These are phyloP conservation scores for Bothrops jararaca DNA, from an alignment of 2,113 vertebrate genomes.

Conservation along the genomic window DNA sequence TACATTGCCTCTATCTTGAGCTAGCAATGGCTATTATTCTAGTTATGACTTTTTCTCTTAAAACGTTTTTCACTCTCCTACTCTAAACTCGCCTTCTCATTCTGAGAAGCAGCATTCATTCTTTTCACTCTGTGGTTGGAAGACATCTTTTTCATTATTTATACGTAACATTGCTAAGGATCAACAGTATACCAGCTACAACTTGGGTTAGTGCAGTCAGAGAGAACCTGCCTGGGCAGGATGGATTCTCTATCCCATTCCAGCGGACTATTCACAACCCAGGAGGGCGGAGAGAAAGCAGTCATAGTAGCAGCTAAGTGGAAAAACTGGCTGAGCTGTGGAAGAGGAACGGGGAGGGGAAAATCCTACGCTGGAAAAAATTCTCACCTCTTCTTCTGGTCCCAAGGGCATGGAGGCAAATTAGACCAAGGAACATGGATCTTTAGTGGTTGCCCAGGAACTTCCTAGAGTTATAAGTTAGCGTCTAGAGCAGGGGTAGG, in stretches of 20 bases:
- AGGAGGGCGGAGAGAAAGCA: constrained; percentile 51
- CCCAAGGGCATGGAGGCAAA: not conserved
- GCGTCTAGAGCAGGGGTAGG: too few species aligned
- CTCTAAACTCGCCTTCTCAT: not conserved
- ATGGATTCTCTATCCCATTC: constrained; percentile 57
- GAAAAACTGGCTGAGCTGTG: constrained; percentile 62
- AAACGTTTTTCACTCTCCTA: not conserved
- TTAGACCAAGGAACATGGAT: not conserved
- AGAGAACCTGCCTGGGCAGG: constrained; percentile 51
- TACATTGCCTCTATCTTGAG: not conserved
- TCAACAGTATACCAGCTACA: constrained; percentile 49
- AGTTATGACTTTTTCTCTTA: not conserved
- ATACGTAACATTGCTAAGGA: constrained; percentile 34
- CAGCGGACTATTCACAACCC: constrained; percentile 41
- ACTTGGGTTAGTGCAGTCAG: constrained; percentile 40
- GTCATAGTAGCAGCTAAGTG: constrained; percentile 52
- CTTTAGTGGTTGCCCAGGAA: not conserved
- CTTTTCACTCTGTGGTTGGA: not conserved
- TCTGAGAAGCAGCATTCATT: not conserved
- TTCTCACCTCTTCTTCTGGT: constrained; percentile 26
- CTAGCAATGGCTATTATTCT: not conserved
- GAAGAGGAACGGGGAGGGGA: constrained; percentile 43
- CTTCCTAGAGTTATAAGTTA: not conserved
- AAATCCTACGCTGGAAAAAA: constrained; percentile 22
- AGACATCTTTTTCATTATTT: constrained; percentile 39